A percentile compares a stretch with the other conserved stretches of the same genome.
Evolutionary conservation across 2,888 invertebrate genomes (phyloP).

Genomic region (Tuberolachnus salignus): DNA sequence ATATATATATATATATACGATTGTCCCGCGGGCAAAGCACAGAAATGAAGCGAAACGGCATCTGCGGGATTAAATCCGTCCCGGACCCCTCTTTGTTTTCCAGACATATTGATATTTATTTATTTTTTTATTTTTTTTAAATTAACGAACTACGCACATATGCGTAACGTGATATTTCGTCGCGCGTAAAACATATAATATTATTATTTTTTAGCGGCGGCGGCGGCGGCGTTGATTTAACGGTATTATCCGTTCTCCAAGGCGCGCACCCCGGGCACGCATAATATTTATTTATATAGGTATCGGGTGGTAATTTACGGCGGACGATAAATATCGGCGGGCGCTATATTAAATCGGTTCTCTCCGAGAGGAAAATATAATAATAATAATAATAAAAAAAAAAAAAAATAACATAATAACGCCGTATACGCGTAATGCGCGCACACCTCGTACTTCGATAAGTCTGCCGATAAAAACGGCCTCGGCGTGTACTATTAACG

Average conservation of each 20-base stretch:
- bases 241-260: neutral
- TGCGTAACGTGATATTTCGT: too few species aligned
- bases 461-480: too few species aligned
- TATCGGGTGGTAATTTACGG: neutral
- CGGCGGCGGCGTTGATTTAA: neutral
- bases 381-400: too few species aligned
- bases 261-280: too few species aligned
- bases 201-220: neutral
- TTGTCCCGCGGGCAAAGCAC: neutral
- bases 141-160: neutral
- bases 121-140: neutral
- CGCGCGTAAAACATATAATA: too few species aligned
- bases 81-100: constrained; percentile 18
- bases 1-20: neutral
- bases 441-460: too few species aligned
- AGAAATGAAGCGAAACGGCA: neutral
- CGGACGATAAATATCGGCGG: constrained; percentile 3
- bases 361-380: too few species aligned
- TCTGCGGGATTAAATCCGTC: constrained; percentile 12
- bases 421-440: too few species aligned
- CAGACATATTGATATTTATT: too few species aligned
- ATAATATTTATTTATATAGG: neutral
- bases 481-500: too few species aligned
- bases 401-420: too few species aligned
- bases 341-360: too few species aligned